Percentiles rank a stretch among this genome's conserved stretches.
Conservation (phyloP, 1,140 invertebrate species). For the Ladona fulva region DNA sequence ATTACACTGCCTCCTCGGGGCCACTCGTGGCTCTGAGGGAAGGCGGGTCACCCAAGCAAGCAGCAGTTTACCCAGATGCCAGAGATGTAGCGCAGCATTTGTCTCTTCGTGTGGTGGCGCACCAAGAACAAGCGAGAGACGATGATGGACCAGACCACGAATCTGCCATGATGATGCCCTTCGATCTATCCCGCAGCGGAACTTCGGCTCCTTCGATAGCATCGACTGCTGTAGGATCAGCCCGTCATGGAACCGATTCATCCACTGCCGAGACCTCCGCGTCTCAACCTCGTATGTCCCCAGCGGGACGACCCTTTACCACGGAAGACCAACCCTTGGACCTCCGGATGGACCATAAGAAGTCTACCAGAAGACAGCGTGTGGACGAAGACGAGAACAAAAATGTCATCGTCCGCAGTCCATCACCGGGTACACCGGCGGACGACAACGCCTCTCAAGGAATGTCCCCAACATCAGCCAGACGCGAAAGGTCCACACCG, state of each 20-base stretch:
- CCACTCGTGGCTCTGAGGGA: background rate
- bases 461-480: background rate
- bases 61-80: conserved; percentile 52
- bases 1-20: background rate
- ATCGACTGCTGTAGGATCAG: conserved; percentile 19
- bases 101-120: conserved; percentile 43
- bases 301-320: conserved; percentile 33
- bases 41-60: conserved; percentile 53
- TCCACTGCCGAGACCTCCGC: conserved; percentile 39
- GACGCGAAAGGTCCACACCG: conserved; percentile 17
- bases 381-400: conserved; percentile 63
- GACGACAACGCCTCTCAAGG: background rate
- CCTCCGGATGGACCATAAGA: conserved; percentile 71
- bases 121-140: conserved; percentile 17
- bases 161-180: conserved; percentile 41
- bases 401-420: conserved; percentile 49
- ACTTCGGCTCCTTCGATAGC: conserved; percentile 30
- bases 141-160: conserved; percentile 24
- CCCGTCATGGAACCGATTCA: background rate
- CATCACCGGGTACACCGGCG: conserved; percentile 37
- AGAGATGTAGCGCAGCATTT: conserved; percentile 25
- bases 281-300: conserved; percentile 37
- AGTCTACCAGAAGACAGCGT: conserved; percentile 39
- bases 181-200: conserved; percentile 44
- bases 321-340: conserved; percentile 69